Evolutionary conservation across 2,888 invertebrate species (phyloP).

Genomic region (Luperina nickerlii): DNA sequence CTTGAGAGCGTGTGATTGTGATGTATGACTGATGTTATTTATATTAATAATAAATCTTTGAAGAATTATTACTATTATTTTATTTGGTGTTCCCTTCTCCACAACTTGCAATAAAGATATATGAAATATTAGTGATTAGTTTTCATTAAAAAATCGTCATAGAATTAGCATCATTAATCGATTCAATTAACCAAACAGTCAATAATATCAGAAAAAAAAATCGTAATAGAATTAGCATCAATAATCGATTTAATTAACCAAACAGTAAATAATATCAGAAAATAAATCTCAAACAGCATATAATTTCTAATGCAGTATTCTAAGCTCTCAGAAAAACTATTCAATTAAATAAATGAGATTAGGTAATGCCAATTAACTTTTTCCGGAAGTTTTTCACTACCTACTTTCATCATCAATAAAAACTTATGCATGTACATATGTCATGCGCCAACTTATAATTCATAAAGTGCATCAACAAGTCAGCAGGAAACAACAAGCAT

Average conservation of each 20-base stretch:
- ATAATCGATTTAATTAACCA: neutral
- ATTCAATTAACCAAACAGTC: neutral
- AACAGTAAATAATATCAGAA: no score
- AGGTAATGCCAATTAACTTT: neutral
- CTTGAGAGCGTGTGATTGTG: constrained; percentile 82
- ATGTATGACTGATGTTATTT: constrained; percentile 83
- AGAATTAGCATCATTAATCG: neutral
- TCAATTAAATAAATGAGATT: neutral
- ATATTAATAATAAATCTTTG: constrained; percentile 84
- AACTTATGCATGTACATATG: neutral
- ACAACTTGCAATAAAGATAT: neutral
- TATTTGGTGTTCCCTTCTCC: constrained; percentile 42
- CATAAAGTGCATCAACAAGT: neutral
- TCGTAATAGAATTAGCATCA: neutral
- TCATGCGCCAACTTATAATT: neutral
- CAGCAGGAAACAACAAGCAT: neutral
- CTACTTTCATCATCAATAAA: neutral
- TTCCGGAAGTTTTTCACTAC: neutral
- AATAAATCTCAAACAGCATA: neutral
- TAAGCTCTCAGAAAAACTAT: no score
- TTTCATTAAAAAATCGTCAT: constrained; percentile 1
- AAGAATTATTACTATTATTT: constrained; percentile 68
- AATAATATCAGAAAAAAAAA: no score
- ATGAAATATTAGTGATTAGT: no score
- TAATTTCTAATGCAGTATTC: neutral